Conservation (phyloP, 2,797 vertebrate species). For the Muscicapa striata region DNA sequence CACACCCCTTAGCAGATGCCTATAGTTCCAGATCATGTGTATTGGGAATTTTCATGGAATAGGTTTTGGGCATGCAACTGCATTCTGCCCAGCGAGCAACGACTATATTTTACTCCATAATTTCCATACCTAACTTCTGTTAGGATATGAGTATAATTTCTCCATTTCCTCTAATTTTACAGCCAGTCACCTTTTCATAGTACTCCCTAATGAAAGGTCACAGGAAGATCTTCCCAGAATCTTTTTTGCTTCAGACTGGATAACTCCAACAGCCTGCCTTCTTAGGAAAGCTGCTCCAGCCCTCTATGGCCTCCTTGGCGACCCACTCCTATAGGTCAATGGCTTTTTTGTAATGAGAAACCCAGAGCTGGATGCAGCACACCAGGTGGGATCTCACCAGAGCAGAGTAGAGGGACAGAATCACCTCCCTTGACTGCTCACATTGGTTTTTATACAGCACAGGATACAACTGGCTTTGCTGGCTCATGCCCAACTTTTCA, state of each 20-base stretch:
- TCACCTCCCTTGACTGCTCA: background rate
- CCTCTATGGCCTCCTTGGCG: fast-evolving
- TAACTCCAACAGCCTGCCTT: background rate
- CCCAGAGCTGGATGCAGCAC: background rate
- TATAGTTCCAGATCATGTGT: background rate
- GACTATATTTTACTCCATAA: background rate
- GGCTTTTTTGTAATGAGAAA: background rate
- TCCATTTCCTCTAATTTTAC: background rate
- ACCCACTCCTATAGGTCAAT: background rate
- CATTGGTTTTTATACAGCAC: fast-evolving
- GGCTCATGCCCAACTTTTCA: background rate
- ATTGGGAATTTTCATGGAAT: no score
- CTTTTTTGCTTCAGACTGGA: background rate
- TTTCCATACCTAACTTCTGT: background rate
- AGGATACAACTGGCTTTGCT: background rate
- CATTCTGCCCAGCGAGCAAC: background rate
- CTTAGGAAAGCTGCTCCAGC: background rate
- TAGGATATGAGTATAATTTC: background rate
- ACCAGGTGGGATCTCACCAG: background rate
- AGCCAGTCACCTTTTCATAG: background rate
- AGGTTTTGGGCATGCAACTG: background rate
- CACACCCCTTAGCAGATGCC: background rate
- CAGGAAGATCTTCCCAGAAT: background rate
- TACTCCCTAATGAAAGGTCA: background rate
- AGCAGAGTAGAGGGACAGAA: fast-evolving